Base-by-base conservation (phyloP, 1,140 invertebrate species). In the Lutraria rhynchaena region DNA sequence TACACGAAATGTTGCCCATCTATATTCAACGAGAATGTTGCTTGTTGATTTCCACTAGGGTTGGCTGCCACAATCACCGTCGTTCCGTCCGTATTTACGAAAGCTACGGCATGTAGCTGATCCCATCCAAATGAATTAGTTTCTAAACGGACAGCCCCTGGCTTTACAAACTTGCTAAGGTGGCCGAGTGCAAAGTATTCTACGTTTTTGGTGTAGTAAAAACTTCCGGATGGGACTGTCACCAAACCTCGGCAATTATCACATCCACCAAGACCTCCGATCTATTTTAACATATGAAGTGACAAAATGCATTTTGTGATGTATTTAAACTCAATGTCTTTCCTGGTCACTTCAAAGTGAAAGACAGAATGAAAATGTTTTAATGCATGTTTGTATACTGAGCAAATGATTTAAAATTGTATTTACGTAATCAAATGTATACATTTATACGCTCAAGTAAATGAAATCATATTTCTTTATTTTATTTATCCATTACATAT, bases 181-280 rank as follows among this genome's bases (percentile, higher is more conserved):
- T 87, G 86, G 22, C 81, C 85, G 31, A 87, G 81, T 15, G 76
- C 44, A 58, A 85, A 87, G 58, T 83, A 87, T 58, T 87, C 86
- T 2, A 85, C 77, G 41, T 87, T 83, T 35, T 86, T 86, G 11
- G 29, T 58, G 51, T 70, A 83, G 22, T 41, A 46, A 5, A 65
- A 65, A 27, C 63, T 53, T 1, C 33, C 49, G 2, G 65, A 35
- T 0, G 60, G 73, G 1, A 87, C 74, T 11, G 86, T 87, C 5
- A 87, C 44, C 0, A 86, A 83, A 29, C 86, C 86, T 3, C 85
- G 69, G 65, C 86, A 87, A 51, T 82, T 67, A 9, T 73, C 58
- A 46, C 86, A 87, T 0, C 86, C 86, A 22, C 67, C 55, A 27
- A 84, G 55, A 29, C 27, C 81, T 22, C n/a, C n/a, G n/a, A n/a